A percentile compares a stretch with the other conserved stretches of the same genome.
phyloP scores from a whole-genome alignment of 2,113 vertebrate species.

The Oreochromis aureus region DNA sequence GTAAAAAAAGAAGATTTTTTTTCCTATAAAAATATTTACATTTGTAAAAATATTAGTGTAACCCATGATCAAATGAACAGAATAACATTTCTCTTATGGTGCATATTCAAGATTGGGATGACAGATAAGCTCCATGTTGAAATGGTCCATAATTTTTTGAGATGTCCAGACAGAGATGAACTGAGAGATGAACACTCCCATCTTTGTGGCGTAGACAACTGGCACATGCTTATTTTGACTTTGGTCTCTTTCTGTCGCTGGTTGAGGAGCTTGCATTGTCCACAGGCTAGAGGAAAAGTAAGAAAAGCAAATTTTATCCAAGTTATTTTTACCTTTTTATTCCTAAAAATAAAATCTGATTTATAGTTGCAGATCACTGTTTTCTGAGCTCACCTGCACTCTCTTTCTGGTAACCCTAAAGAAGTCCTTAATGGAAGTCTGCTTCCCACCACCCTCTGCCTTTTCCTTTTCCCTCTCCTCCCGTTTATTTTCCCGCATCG shows the following conservation, averaged over 20 bases:
- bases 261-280: neutral
- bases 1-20: neutral
- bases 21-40: neutral
- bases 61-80: neutral
- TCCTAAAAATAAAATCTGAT: neutral
- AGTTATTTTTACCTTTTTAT: neutral
- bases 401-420: slow-evolving; percentile 70
- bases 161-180: neutral
- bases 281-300: slow-evolving; percentile 6
- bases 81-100: neutral
- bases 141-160: neutral
- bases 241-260: slow-evolving; percentile 46
- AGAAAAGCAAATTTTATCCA: neutral
- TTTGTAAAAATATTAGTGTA: neutral
- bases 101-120: neutral
- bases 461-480: slow-evolving; percentile 48
- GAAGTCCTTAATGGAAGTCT: slow-evolving; percentile 64
- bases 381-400: slow-evolving; percentile 12
- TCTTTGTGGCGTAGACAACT: neutral
- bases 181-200: neutral
- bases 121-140: neutral
- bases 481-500: slow-evolving; percentile 18
- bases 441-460: slow-evolving; percentile 16
- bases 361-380: neutral
- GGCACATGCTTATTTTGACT: slow-evolving; percentile 20